A percentile compares a stretch with the other conserved stretches of the same genome.
Evolutionary conservation across 2,113 vertebrate genomes (phyloP).

Genomic region (Donacobius atricapilla): DNA sequence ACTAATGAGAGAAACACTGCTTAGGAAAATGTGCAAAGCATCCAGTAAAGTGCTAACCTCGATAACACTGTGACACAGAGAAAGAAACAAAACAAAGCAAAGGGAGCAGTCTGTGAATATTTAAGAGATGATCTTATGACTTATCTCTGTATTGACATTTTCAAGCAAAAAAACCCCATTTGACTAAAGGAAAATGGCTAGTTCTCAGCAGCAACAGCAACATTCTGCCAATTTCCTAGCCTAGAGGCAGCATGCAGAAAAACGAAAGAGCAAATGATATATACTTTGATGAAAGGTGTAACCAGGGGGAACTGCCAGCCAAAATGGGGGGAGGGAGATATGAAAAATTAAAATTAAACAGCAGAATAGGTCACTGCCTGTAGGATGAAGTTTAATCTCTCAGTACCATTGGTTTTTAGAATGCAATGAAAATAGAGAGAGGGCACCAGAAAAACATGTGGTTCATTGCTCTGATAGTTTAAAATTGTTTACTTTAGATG

Average conservation of each 20-base stretch:
- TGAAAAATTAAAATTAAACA: constrained; percentile 49
- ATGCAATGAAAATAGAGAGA: not conserved
- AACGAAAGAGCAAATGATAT: constrained; percentile 44
- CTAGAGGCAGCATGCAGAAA: constrained; percentile 57
- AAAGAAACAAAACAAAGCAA: constrained; percentile 32
- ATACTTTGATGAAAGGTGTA: constrained; percentile 61
- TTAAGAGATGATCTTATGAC: constrained; percentile 75
- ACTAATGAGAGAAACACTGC: constrained; percentile 58
- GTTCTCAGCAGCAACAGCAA: constrained; percentile 26
- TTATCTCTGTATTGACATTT: constrained; percentile 74
- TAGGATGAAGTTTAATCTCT: constrained; percentile 59
- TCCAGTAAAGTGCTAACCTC: constrained; percentile 31
- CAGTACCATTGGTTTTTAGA: constrained; percentile 4
- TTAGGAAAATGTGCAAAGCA: constrained; percentile 54
- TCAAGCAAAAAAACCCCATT: constrained; percentile 72
- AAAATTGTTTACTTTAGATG: constrained; percentile 34
- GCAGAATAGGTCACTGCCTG: not conserved
- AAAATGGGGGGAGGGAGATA: constrained; percentile 9
- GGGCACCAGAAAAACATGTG: constrained; percentile 1
- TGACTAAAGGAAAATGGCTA: constrained; percentile 70
- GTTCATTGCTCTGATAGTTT: not conserved
- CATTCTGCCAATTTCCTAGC: constrained; percentile 59
- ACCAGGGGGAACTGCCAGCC: constrained; percentile 13
- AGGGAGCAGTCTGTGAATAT: constrained; percentile 67
- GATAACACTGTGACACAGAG: not conserved